phyloP scores from a whole-genome alignment of 35 echinoderm and acorn worm species.

The Heliocidaris tuberculata region DNA sequence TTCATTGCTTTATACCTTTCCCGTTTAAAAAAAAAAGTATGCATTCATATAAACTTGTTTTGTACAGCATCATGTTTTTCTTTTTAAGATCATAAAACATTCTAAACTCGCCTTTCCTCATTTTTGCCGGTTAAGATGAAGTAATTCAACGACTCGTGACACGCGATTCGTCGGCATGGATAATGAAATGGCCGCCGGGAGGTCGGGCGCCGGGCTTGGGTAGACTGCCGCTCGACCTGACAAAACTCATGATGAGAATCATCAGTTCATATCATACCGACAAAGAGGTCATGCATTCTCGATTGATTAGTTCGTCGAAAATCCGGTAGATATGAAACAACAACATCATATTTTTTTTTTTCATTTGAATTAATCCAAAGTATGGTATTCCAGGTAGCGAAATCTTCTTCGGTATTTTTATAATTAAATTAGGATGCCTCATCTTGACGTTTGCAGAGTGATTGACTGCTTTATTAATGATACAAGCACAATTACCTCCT shows the following conservation, averaged over 20 bases:
- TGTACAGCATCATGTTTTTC: background rate
- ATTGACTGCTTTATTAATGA: background rate
- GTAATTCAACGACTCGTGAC: background rate
- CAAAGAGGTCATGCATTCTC: background rate
- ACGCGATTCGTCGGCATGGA: background rate
- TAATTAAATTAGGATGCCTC: too few relatives aligned
- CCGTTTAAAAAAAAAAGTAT: background rate
- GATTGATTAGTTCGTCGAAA: background rate
- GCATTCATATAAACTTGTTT: background rate
- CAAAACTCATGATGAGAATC: background rate
- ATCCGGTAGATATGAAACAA: too few relatives aligned
- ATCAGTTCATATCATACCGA: background rate
- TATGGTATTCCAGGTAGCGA: too few relatives aligned
- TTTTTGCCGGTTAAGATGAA: background rate
- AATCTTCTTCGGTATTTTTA: too few relatives aligned
- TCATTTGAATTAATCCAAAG: too few relatives aligned
- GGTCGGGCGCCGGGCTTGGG: background rate
- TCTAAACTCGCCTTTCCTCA: background rate
- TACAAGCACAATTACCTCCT: background rate
- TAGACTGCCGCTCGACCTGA: background rate
- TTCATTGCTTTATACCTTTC: background rate
- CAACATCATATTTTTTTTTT: too few relatives aligned
- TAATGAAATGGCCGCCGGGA: background rate
- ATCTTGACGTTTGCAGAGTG: too few relatives aligned
- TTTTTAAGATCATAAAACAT: background rate